phyloP scores from a whole-genome alignment of 2,797 vertebrate species.

The Chelon auratus region DNA sequence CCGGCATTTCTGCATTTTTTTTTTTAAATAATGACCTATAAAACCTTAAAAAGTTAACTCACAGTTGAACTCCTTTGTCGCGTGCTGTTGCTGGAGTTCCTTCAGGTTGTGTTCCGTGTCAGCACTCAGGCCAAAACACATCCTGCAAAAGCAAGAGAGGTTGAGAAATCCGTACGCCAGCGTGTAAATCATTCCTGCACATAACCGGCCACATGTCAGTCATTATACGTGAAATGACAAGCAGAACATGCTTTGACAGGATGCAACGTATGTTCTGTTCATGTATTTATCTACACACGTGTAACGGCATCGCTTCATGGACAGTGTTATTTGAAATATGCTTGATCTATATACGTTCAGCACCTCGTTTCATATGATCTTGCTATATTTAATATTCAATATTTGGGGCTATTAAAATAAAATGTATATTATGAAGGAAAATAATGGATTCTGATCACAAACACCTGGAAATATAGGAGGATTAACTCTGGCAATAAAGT shows the following conservation, averaged over 20 bases:
- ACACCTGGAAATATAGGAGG: neutral
- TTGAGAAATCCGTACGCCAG: constrained; percentile 55
- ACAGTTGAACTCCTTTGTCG: constrained; percentile 75
- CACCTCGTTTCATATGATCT: neutral
- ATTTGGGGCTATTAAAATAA: neutral
- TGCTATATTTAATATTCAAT: neutral
- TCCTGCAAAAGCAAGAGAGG: constrained; percentile 76
- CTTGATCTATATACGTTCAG: too few species aligned
- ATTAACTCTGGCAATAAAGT: neutral
- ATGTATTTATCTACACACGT: neutral
- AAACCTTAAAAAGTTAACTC: constrained; percentile 56
- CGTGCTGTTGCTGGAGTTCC: constrained; percentile 78
- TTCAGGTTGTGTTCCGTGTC: constrained; percentile 86
- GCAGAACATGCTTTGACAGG: constrained; percentile 32
- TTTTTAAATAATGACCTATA: too few species aligned
- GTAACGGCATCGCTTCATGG: neutral
- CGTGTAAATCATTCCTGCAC: constrained; percentile 72
- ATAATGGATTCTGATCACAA: neutral
- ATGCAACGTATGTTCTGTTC: constrained; percentile 1
- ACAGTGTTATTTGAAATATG: neutral
- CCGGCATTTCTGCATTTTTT: too few species aligned
- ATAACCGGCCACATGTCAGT: constrained; percentile 63
- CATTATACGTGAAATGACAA: constrained; percentile 63
- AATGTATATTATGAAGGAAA: neutral
- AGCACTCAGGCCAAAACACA: constrained; percentile 86